Conservation (phyloP, 2,888 invertebrate genomes). For the Thereva nobilitata region DNA sequence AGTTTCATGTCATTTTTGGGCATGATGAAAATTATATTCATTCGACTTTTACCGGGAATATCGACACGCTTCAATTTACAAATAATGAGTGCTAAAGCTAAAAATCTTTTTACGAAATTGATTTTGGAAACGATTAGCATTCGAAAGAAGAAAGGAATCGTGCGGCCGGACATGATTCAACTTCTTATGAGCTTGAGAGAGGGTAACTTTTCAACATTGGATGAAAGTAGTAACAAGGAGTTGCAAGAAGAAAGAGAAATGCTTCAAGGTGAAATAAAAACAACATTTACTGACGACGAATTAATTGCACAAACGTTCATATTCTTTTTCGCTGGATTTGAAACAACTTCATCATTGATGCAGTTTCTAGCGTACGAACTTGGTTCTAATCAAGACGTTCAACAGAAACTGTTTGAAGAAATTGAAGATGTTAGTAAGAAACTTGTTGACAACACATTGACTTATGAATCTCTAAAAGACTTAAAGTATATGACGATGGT, state of each 20-base stretch:
- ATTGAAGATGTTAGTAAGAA: conserved; percentile 59
- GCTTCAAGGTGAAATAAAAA: conserved; percentile 43
- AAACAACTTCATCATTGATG: conserved; percentile 58
- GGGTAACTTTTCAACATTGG: conserved; percentile 47
- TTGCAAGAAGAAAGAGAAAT: conserved; percentile 40
- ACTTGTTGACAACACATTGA: conserved; percentile 59
- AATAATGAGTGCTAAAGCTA: background rate
- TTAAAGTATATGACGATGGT: conserved; percentile 66
- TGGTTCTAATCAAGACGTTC: conserved; percentile 63
- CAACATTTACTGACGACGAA: conserved; percentile 60
- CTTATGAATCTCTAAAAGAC: conserved; percentile 62
- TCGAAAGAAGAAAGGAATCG: conserved; percentile 59
- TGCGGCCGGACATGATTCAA: conserved; percentile 63
- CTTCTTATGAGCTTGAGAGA: conserved; percentile 60
- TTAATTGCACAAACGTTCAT: conserved; percentile 64
- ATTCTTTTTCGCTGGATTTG: conserved; percentile 65
- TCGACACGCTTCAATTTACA: background rate
- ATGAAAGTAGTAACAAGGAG: conserved; percentile 47
- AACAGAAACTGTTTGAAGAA: conserved; percentile 62
- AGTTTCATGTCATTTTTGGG: background rate
- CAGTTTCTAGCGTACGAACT: conserved; percentile 64
- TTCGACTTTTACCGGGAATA: background rate
- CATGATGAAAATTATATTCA: conserved; percentile 3
- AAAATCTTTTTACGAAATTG: background rate
- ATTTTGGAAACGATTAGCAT: conserved; percentile 54